phyloP scores from a whole-genome alignment of 2,888 invertebrate genomes.

The Scrobipalpa atriplicella region DNA sequence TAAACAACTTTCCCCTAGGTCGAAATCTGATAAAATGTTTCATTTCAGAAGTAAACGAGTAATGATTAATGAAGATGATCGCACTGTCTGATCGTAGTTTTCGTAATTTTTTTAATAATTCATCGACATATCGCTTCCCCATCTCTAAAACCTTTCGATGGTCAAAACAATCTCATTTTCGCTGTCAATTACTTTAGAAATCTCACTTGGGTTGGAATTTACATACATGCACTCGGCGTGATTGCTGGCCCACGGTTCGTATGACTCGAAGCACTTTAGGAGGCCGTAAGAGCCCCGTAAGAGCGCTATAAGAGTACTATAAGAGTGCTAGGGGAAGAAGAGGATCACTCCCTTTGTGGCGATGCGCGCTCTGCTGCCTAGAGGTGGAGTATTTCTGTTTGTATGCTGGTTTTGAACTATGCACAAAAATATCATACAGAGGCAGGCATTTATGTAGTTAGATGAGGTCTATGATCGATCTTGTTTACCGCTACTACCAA shows the following conservation, averaged over 20 bases:
- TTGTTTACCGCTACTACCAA: too few species aligned
- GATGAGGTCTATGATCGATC: too few species aligned
- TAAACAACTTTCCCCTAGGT: too few species aligned
- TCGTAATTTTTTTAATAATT: too few species aligned
- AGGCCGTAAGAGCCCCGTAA: constrained; percentile 28
- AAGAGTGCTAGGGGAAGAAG: constrained; percentile 23
- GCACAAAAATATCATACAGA: too few species aligned
- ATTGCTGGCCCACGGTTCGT: constrained; percentile 52
- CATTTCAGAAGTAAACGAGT: too few species aligned
- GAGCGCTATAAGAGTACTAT: constrained; percentile 32
- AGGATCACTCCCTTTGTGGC: constrained; percentile 37
- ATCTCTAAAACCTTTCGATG: background rate
- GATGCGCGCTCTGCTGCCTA: constrained; percentile 37
- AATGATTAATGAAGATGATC: too few species aligned
- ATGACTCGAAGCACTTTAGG: constrained; percentile 39
- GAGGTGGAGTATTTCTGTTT: background rate
- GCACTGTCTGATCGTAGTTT: too few species aligned
- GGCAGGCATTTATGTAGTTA: too few species aligned
- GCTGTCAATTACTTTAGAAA: constrained; percentile 75
- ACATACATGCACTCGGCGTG: constrained; percentile 69
- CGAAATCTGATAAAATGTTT: too few species aligned
- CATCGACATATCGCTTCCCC: background rate
- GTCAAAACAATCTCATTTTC: constrained; percentile 54
- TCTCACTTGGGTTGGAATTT: constrained; percentile 60
- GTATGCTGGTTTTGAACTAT: background rate